phyloP scores from a whole-genome alignment of 2,113 vertebrate genomes.

The Zonotrichia leucophrys region DNA sequence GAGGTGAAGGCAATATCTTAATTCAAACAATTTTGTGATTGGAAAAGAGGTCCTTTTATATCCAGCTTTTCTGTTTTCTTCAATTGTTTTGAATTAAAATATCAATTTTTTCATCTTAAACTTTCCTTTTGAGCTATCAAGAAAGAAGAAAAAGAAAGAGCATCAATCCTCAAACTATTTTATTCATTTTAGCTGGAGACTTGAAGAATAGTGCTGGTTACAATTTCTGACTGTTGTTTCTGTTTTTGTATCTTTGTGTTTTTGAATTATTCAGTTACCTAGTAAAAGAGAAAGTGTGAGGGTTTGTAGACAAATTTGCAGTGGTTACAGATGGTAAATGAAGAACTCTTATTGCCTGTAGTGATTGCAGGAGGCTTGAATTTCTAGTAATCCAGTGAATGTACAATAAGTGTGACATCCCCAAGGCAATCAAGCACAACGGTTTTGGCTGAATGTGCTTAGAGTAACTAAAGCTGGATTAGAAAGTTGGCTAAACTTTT shows the following conservation, averaged over 20 bases:
- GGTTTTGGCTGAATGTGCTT: neutral
- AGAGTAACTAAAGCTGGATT: neutral
- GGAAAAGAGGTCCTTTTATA: neutral
- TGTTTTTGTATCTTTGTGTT: neutral
- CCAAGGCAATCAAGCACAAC: neutral
- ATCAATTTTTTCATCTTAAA: neutral
- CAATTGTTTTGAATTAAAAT: neutral
- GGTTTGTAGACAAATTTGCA: neutral
- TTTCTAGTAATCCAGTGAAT: neutral
- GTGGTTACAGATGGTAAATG: neutral
- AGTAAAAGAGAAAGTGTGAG: neutral
- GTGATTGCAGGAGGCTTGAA: neutral
- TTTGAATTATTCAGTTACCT: neutral
- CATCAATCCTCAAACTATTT: neutral
- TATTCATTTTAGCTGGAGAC: neutral
- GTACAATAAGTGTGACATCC: neutral
- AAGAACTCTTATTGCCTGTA: neutral
- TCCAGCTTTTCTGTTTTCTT: neutral
- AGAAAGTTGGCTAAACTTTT: neutral
- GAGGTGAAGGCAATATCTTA: neutral
- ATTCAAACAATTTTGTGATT: neutral
- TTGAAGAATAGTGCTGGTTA: neutral
- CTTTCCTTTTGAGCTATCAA: neutral
- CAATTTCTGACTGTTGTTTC: neutral
- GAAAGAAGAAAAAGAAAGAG: neutral